phyloP scores from a whole-genome alignment of 2,113 vertebrate species.

The Xiphophorus hellerii region DNA sequence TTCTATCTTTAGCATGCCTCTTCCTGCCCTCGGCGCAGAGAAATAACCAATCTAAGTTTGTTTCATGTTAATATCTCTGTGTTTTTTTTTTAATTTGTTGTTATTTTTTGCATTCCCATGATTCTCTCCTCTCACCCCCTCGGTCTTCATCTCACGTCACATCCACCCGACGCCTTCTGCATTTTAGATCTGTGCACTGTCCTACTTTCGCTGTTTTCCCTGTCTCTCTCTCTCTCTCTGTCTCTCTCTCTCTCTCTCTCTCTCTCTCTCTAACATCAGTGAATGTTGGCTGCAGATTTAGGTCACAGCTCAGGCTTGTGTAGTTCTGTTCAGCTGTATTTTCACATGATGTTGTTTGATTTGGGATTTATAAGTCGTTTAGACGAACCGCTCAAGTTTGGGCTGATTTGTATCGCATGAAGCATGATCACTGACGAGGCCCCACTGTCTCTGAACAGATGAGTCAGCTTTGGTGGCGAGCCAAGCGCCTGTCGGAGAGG shows the following conservation, averaged over 20 bases:
- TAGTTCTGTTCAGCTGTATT: constrained; percentile 14
- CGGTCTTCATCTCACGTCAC: constrained; percentile 35
- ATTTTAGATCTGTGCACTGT: constrained; percentile 23
- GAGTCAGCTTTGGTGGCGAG: constrained; percentile 70
- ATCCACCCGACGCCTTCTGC: constrained; percentile 21
- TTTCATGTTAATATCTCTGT: not conserved
- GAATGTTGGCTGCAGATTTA: constrained; percentile 21
- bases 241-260: constrained; percentile 1
- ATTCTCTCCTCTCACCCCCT: constrained; percentile 5
- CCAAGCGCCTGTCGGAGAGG: constrained; percentile 59
- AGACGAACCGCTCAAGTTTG: not conserved
- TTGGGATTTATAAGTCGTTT: constrained; percentile 13
- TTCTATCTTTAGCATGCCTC: not conserved
- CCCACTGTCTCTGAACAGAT: constrained; percentile 57
- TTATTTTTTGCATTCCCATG: not conserved
- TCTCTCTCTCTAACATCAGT: constrained; percentile 18
- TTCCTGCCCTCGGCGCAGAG: not conserved
- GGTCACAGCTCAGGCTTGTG: constrained; percentile 1
- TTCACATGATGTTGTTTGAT: constrained; percentile 12
- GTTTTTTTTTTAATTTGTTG: not conserved
- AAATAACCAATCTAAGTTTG: not conserved
- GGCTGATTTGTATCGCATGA: not conserved
- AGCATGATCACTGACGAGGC: constrained; percentile 1
- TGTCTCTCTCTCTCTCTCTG: not conserved
- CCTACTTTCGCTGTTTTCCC: constrained; percentile 31